These are phyloP conservation scores for Pycnomerus fuliginosus DNA, from an alignment of 2,888 invertebrate genomes.

Conservation along the genomic window DNA sequence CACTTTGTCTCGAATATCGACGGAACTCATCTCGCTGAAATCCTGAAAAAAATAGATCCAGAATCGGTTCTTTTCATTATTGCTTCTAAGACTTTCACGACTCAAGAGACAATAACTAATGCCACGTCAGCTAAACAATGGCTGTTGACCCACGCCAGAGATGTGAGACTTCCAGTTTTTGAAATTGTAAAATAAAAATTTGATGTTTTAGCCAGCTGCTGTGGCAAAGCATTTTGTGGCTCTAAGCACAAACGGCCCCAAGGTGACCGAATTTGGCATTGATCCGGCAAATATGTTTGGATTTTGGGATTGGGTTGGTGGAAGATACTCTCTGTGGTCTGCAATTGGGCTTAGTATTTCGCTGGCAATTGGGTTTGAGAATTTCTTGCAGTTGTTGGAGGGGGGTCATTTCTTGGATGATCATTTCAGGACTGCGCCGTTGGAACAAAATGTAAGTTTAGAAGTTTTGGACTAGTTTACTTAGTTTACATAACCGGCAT, in stretches of 20 bases:
- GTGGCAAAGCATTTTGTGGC: conserved; percentile 99
- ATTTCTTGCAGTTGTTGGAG: conserved; percentile 86
- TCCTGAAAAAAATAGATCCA: conserved; percentile 83
- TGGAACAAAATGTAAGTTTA: conserved; percentile 85
- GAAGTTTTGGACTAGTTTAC: no score
- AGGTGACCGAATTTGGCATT: conserved; percentile 97
- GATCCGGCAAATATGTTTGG: conserved; percentile 98
- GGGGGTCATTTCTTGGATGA: conserved; percentile 94
- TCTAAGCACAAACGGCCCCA: conserved; percentile 89
- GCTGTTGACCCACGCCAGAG: conserved; percentile 84
- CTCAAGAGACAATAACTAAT: conserved; percentile 99
- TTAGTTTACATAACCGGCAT: no score
- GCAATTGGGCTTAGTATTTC: conserved; percentile 98
- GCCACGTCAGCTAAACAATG: conserved; percentile 96
- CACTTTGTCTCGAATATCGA: conserved; percentile 99
- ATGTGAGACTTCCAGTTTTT: conserved; percentile 60
- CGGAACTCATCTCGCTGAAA: conserved; percentile 96
- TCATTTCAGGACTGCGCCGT: conserved; percentile 83
- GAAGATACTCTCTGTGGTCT: conserved; percentile 96
- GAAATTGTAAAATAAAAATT: conserved; percentile 8
- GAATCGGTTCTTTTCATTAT: conserved; percentile 97
- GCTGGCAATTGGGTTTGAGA: conserved; percentile 89
- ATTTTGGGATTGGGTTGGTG: conserved; percentile 99
- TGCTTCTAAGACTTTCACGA: conserved; percentile 99
- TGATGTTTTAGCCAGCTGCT: conserved; percentile 62